Percentiles rank a stretch among this genome's conserved stretches.
Conservation (phyloP, 2,797 vertebrate genomes). For the Sparus aurata region DNA sequence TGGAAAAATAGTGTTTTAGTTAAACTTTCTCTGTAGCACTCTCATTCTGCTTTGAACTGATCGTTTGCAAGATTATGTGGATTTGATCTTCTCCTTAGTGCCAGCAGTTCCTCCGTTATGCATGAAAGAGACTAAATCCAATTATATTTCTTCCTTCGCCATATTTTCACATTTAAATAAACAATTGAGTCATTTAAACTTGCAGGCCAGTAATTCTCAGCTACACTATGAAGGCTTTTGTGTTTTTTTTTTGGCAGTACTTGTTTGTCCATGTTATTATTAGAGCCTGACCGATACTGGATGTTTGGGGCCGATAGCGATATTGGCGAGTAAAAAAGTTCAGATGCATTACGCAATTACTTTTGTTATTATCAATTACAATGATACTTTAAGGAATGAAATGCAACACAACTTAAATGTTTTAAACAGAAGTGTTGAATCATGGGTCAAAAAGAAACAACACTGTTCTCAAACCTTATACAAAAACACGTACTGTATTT, state of each 20-base stretch:
- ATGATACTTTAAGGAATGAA: too few relatives aligned
- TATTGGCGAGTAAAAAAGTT: too few relatives aligned
- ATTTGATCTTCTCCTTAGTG: neutral
- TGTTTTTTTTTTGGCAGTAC: slow-evolving; percentile 31
- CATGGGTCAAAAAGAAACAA: too few relatives aligned
- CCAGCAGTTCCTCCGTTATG: slow-evolving; percentile 13
- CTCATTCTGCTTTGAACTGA: slow-evolving; percentile 23
- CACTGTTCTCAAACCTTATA: too few relatives aligned
- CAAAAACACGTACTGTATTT: too few relatives aligned
- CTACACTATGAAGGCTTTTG: slow-evolving; percentile 25
- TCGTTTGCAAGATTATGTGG: slow-evolving; percentile 20
- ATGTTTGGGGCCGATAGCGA: too few relatives aligned
- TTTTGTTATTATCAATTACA: too few relatives aligned
- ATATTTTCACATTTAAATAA: slow-evolving; percentile 37
- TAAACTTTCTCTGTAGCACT: slow-evolving; percentile 5
- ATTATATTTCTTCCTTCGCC: neutral
- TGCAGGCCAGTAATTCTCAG: slow-evolving; percentile 26
- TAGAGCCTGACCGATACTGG: too few relatives aligned
- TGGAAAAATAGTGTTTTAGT: slow-evolving; percentile 15
- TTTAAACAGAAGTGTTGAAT: too few relatives aligned
- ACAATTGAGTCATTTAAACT: slow-evolving; percentile 27
- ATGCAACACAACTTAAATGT: too few relatives aligned
- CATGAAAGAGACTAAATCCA: slow-evolving; percentile 18
- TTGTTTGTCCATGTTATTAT: slow-evolving; percentile 19
- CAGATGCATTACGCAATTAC: too few relatives aligned